Conservation (phyloP, 2,888 invertebrate genomes). For the Poecilus cupreus region DNA sequence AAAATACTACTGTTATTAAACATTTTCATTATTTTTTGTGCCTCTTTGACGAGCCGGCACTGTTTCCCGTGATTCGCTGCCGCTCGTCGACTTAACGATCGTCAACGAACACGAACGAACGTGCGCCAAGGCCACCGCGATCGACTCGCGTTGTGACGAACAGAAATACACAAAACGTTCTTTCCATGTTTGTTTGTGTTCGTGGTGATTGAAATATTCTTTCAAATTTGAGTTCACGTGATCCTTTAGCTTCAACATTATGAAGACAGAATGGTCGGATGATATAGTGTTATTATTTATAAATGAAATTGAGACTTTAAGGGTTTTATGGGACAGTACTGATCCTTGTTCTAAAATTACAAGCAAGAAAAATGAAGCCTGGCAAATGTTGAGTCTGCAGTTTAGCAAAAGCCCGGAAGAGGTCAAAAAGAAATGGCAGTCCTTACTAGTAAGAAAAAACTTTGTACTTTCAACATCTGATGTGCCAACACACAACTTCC, state of each 20-base stretch:
- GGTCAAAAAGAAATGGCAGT: background rate
- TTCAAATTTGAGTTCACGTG: no score
- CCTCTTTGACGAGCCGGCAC: no score
- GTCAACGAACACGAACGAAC: no score
- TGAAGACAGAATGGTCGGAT: background rate
- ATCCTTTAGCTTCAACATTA: background rate
- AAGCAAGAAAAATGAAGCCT: background rate
- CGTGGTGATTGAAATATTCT: background rate
- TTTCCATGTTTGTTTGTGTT: background rate
- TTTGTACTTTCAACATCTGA: no score
- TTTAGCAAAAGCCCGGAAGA: background rate
- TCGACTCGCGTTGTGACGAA: no score
- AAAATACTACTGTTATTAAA: no score
- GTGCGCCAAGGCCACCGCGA: no score
- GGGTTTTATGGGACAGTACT: background rate
- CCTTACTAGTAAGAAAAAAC: background rate
- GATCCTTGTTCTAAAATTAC: background rate
- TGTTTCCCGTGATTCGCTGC: no score
- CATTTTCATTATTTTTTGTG: no score
- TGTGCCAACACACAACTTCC: no score
- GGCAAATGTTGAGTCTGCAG: background rate
- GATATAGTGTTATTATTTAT: background rate
- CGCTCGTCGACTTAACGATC: no score
- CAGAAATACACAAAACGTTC: no score
- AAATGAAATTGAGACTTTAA: background rate